Conservation (phyloP, 2,888 invertebrate genomes). For the Ectemnius lituratus region DNA sequence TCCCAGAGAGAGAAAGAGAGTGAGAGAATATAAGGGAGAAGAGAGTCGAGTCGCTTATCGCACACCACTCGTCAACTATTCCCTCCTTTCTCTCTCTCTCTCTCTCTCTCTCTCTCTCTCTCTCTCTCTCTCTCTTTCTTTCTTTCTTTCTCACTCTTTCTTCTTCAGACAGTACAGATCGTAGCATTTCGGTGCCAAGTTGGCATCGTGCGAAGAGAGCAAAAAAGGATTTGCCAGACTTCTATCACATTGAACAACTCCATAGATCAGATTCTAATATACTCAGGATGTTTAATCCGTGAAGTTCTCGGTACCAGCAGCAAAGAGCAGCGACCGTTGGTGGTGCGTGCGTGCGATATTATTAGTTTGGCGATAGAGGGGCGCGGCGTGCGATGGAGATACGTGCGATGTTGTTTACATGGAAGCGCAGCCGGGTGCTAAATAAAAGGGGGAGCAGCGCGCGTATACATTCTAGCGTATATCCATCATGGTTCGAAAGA, state of each 20-base stretch:
- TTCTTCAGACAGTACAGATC: not conserved
- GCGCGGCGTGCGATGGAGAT: not conserved
- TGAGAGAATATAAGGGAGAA: not conserved
- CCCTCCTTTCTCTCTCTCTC: too few relatives aligned
- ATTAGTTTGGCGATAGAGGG: conserved; percentile 1
- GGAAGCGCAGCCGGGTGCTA: not conserved
- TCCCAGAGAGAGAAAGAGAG: not conserved
- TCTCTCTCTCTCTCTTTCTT: too few relatives aligned
- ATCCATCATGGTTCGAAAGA: conserved; percentile 7
- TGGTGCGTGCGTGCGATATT: conserved; percentile 2
- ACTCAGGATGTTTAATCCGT: too few relatives aligned
- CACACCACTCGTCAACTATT: not conserved
- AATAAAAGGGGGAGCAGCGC: too few relatives aligned
- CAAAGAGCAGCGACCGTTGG: too few relatives aligned
- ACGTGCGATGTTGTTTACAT: conserved; percentile 1
- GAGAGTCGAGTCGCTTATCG: not conserved
- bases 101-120: too few relatives aligned
- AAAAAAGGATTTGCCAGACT: too few relatives aligned
- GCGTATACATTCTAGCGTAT: not conserved
- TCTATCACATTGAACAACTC: too few relatives aligned
- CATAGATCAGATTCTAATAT: too few relatives aligned
- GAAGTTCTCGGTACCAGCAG: too few relatives aligned
- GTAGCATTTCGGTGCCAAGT: not conserved
- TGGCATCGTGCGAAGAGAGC: not conserved
- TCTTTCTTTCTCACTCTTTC: too few relatives aligned